These are phyloP conservation scores for Gymnogyps californianus DNA, from an alignment of 2,113 vertebrate genomes.

Conservation along the genomic window DNA sequence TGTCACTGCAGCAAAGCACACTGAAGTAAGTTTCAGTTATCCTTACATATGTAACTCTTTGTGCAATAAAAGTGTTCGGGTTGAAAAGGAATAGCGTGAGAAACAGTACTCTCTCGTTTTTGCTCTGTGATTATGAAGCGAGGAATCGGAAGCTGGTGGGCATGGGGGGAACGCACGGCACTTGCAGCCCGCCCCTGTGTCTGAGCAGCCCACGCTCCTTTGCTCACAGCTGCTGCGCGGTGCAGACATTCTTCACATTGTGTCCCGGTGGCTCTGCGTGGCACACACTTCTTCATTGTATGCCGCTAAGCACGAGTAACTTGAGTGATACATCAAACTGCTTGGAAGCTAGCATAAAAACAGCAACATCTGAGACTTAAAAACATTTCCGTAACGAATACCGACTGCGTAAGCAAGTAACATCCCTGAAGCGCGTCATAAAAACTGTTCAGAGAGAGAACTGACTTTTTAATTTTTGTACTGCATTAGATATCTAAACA, in stretches of 20 bases:
- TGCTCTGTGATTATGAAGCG: not conserved
- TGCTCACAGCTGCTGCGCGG: fast-evolving
- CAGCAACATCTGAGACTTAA: not conserved
- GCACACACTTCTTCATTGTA: not conserved
- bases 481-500: not conserved
- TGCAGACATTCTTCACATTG: not conserved
- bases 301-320: not conserved
- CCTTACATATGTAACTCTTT: not conserved
- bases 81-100: not conserved
- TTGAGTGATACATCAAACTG: not conserved
- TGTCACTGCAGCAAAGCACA: not conserved
- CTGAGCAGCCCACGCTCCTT: not conserved
- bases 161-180: not conserved
- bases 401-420: not conserved
- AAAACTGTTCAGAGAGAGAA: not conserved
- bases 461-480: not conserved
- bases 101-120: not conserved
- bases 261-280: not conserved
- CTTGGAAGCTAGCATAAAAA: not conserved
- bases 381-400: not conserved
- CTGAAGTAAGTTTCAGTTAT: not conserved
- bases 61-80: not conserved
- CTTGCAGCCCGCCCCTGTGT: not conserved
- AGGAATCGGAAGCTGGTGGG: not conserved
- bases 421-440: not conserved